These are phyloP conservation scores for Metaphire vulgaris DNA, from an alignment of 1,140 invertebrate genomes.

Conservation along the genomic window DNA sequence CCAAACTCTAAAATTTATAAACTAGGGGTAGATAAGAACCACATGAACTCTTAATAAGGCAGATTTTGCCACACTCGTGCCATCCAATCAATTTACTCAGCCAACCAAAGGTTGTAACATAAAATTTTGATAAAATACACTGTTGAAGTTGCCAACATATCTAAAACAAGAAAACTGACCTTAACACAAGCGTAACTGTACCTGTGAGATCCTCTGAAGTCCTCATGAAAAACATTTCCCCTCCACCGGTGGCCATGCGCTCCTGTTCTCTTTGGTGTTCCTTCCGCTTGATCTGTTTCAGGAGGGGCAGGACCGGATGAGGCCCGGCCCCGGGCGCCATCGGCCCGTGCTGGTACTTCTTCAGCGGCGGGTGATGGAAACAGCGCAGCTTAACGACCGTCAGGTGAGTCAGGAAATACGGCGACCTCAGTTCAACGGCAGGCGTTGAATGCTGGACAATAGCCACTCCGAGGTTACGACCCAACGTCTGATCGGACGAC, in stretches of 20 bases:
- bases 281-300: conserved; percentile 88
- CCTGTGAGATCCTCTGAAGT: conserved; percentile 91
- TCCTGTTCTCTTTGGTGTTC: conserved; percentile 75
- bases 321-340: conserved; percentile 55
- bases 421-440: conserved; percentile 82
- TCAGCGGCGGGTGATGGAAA: conserved; percentile 87
- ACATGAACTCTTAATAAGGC: too few species aligned
- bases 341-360: conserved; percentile 75
- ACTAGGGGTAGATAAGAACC: too few species aligned
- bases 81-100: too few species aligned
- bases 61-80: too few species aligned
- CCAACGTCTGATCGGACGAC: conserved; percentile 50
- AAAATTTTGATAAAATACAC: too few species aligned
- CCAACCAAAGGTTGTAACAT: too few species aligned
- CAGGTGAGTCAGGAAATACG: conserved; percentile 92
- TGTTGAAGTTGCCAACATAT: neutral
- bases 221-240: conserved; percentile 98
- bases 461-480: conserved; percentile 54
- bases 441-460: conserved; percentile 87
- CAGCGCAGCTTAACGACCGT: conserved; percentile 73
- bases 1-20: too few species aligned
- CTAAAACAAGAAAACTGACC: neutral
- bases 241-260: conserved; percentile 78
- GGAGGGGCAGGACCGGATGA: conserved; percentile 64
- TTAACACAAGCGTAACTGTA: neutral